Conservation (phyloP, 1,140 invertebrate genomes). For the Cataglyphis hispanica region DNA sequence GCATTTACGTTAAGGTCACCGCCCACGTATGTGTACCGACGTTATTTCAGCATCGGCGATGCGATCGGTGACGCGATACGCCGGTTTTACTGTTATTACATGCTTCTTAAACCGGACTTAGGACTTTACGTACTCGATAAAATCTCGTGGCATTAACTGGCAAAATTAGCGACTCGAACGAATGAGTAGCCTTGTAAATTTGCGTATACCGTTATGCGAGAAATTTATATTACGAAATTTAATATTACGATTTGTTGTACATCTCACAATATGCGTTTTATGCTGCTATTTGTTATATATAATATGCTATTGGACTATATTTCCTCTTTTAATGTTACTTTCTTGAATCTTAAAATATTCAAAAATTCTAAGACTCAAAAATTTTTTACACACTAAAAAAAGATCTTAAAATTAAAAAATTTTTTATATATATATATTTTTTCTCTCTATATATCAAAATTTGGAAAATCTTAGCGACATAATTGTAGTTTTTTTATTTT, state of each 20-base stretch:
- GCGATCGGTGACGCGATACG: slow-evolving; percentile 64
- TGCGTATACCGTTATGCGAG: neutral
- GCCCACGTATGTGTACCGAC: slow-evolving; percentile 58
- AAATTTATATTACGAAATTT: neutral
- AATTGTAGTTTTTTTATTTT: neutral
- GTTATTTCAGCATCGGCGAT: slow-evolving; percentile 57
- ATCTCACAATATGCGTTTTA: neutral
- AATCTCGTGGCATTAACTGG: slow-evolving; percentile 54
- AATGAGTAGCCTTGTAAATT: slow-evolving; percentile 16
- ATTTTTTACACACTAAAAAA: neutral
- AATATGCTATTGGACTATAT: neutral
- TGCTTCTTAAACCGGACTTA: slow-evolving; percentile 4
- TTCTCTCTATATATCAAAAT: neutral
- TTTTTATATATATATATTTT: no score
- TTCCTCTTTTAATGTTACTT: neutral
- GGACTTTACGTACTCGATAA: slow-evolving; percentile 51
- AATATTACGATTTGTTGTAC: neutral
- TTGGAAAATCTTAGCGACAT: neutral
- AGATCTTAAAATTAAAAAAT: neutral
- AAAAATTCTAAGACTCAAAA: neutral
- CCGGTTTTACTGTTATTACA: slow-evolving; percentile 68
- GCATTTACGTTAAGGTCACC: slow-evolving; percentile 74
- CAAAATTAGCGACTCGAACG: slow-evolving; percentile 54
- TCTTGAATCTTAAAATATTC: neutral
- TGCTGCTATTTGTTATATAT: neutral